Base-by-base conservation (phyloP, 2,797 vertebrate species). In the Falco peregrinus region DNA sequence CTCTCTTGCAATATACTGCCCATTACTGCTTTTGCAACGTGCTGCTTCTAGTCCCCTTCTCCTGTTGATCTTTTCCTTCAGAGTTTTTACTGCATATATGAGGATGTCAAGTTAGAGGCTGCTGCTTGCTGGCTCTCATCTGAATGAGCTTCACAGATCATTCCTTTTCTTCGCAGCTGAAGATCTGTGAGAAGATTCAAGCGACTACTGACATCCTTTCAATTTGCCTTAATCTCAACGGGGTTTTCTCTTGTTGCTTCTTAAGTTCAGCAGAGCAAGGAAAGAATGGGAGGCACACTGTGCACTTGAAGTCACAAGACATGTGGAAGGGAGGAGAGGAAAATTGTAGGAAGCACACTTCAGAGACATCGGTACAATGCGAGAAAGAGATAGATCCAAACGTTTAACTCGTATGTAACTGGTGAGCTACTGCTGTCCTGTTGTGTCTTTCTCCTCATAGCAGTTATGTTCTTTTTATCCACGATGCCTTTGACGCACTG, bases 181-280 rank as follows among this genome's bases (percentile, higher is more conserved):
- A 85, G 75, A 89, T 78, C 31, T 61, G 47, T 79, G 67, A 76
- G 85, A 82, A 93, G 77, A 89, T 84, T 87, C 77, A 74, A 57
- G 91, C 0, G 0, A 80, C 59, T 84, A 50, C 85, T 92, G 81
- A 43, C 70, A 87, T 94, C 59, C 82, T 95, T 95, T 95, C 94
- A 94, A 87, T 89, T 87, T 88, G 68, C 70, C 56, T 88, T 48
- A 67, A 77, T 93, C 94, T 94, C 94, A 82, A 94, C 83, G 67
- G 93, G 90, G 48, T 91, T 95, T 96, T 95, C 89, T 94, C 79
- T 69, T 84, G 63, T 33, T 74, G 41, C 80, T 94, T 93, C 95
- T 93, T 91, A 79, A 90, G 68, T 63, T 94, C 56, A 79, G 77
- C 51, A 25, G 69, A 90, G 87, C 79, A 82, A 78, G 87, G 51